These are phyloP conservation scores for Gambusia holbrooki DNA, from an alignment of 2,113 vertebrate species.

Conservation along the genomic window DNA sequence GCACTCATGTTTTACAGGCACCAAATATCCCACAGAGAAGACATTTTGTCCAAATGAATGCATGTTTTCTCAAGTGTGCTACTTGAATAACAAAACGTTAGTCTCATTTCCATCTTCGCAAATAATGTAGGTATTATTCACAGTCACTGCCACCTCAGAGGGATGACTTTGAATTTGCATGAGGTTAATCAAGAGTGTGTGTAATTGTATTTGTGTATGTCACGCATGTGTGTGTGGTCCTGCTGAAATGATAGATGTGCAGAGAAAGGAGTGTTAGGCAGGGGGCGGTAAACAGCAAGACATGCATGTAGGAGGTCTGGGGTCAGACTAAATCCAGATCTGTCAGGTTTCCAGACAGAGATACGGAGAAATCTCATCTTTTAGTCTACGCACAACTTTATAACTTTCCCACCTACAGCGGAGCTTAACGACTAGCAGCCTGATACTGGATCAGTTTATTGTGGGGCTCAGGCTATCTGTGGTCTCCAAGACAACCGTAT, in stretches of 20 bases:
- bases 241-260: constrained; percentile 72
- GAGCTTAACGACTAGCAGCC: constrained; percentile 12
- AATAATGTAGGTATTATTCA: background rate
- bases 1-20: constrained; percentile 10
- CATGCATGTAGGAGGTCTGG: constrained; percentile 73
- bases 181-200: constrained; percentile 34
- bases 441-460: constrained; percentile 16
- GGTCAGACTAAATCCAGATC: constrained; percentile 76
- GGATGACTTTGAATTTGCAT: constrained; percentile 11
- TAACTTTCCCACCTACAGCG: constrained; percentile 45
- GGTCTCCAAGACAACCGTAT: background rate
- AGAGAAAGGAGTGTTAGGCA: constrained; percentile 54
- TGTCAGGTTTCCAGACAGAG: constrained; percentile 71
- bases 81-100: constrained; percentile 8
- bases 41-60: constrained; percentile 19
- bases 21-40: background rate
- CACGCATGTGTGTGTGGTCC: constrained; percentile 71
- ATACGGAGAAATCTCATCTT: constrained; percentile 69
- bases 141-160: constrained; percentile 4
- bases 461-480: constrained; percentile 22
- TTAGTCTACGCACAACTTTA: constrained; percentile 34
- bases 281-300: constrained; percentile 68
- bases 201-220: constrained; percentile 35
- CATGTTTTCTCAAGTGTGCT: constrained; percentile 2
- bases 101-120: background rate